These are phyloP conservation scores for Dasyurus viverrinus DNA, from an alignment of 2,113 vertebrate species.

Conservation along the genomic window DNA sequence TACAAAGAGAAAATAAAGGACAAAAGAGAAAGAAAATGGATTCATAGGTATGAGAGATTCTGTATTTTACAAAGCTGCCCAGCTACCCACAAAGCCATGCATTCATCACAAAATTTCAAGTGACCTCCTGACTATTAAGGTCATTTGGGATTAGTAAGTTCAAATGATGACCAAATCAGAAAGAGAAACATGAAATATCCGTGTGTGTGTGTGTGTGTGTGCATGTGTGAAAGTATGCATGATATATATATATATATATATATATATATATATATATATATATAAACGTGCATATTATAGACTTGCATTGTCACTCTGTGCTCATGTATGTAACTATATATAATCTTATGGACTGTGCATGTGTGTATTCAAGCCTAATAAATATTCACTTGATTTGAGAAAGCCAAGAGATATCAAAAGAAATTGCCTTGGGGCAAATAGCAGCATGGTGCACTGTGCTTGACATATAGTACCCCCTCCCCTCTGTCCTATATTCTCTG, in stretches of 20 bases:
- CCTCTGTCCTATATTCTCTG: background rate
- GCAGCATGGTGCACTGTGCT: background rate
- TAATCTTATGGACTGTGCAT: background rate
- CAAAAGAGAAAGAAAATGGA: background rate
- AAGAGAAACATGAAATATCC: background rate
- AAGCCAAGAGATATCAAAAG: background rate
- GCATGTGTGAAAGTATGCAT: too few relatives aligned
- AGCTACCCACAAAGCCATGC: conserved; percentile 28
- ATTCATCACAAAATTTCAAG: conserved; percentile 18
- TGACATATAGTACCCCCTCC: background rate
- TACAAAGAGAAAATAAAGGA: background rate
- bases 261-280: background rate
- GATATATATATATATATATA: background rate
- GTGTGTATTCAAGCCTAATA: background rate
- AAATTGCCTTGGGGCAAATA: background rate
- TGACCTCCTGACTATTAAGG: background rate
- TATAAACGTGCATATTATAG: rapidly evolving
- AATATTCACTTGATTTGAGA: background rate
- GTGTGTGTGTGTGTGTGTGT: background rate
- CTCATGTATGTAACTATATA: background rate
- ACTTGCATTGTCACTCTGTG: too few relatives aligned
- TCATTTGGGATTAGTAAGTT: background rate
- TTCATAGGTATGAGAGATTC: background rate
- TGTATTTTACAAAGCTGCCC: conserved; percentile 13
- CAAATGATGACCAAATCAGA: background rate